Evolutionary conservation across 2,113 vertebrate genomes (phyloP), one percentile per base, ranked within the genome.

Genomic region (Seriola dumerili): DNA sequence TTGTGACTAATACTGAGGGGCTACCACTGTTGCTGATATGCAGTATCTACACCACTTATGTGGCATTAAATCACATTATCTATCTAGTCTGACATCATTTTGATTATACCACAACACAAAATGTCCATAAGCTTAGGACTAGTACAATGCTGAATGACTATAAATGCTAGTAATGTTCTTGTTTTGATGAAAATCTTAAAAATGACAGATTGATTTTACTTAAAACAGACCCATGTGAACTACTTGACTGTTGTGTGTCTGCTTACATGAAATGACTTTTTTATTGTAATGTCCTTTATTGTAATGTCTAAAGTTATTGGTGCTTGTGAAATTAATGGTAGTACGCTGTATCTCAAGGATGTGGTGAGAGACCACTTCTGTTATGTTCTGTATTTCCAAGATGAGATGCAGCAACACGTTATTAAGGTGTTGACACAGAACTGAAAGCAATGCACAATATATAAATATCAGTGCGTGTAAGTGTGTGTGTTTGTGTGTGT

Each of bases 311-410:
- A 14, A 46, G 1, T 66, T 17, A 29, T 9, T 12, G 9, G 34
- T 25, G 36, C 10, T 0, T 5, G 19, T 34, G 34, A 38, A 5
- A 34, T 21, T 4, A 7, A 38, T 16, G 52, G 42, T 10, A 48
- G 38, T 16, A 13, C 6, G 36, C 36, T 23, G 32, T 17, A 29
- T 77, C 16, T 67, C 50, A 40, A 5, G 17, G 29, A 8, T 34
- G 14, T 50, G 72, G 8, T 11, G 40, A 54, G 61, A 68, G 4
- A 40, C 4, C 8, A 14, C 40, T 42, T 86, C 4, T 79, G 19
- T 67, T 9, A 76, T 78, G 8, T 40, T 17, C 4, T 13, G 17
- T 29, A 38, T 44, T 75, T 72, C 65, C 21, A 76, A 69, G 84
- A 40, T 13, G 13, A 4, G 36, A 42, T 6, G 34, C 14, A 0